Conservation (phyloP, 2,888 invertebrate genomes). For the Molanna angustata region DNA sequence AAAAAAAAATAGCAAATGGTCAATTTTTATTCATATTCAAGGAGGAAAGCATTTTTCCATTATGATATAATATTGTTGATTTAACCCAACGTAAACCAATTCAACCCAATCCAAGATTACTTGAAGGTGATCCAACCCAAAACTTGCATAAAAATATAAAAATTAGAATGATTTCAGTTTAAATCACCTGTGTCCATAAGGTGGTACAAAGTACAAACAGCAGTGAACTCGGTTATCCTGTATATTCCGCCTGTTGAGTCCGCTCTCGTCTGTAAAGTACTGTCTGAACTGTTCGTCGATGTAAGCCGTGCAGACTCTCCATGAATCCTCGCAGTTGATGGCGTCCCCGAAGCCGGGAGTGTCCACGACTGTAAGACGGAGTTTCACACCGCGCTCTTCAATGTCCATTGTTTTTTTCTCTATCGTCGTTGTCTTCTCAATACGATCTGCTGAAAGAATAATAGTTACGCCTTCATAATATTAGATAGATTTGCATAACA, state of each 20-base stretch:
- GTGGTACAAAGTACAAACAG: constrained; percentile 92
- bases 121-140: too few relatives aligned
- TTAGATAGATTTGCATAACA: too few relatives aligned
- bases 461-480: too few relatives aligned
- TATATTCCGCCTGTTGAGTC: constrained; percentile 90
- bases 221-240: constrained; percentile 96
- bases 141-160: too few relatives aligned
- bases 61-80: too few relatives aligned
- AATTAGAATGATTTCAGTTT: too few relatives aligned
- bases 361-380: constrained; percentile 88
- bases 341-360: constrained; percentile 96
- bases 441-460: too few relatives aligned
- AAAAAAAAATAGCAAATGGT: too few relatives aligned
- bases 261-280: constrained; percentile 90
- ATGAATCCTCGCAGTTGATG: constrained; percentile 90
- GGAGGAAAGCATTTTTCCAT: too few relatives aligned
- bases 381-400: constrained; percentile 88
- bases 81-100: too few relatives aligned
- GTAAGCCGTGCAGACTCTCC: constrained; percentile 87
- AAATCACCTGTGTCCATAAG: constrained; percentile 87
- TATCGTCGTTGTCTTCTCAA: constrained; percentile 68
- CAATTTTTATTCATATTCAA: too few relatives aligned
- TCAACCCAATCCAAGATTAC: too few relatives aligned
- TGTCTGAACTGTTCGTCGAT: constrained; percentile 87
- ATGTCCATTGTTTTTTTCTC: constrained; percentile 90